Conservation (phyloP, 1,140 invertebrate genomes). For the Zaprionus davidi region DNA sequence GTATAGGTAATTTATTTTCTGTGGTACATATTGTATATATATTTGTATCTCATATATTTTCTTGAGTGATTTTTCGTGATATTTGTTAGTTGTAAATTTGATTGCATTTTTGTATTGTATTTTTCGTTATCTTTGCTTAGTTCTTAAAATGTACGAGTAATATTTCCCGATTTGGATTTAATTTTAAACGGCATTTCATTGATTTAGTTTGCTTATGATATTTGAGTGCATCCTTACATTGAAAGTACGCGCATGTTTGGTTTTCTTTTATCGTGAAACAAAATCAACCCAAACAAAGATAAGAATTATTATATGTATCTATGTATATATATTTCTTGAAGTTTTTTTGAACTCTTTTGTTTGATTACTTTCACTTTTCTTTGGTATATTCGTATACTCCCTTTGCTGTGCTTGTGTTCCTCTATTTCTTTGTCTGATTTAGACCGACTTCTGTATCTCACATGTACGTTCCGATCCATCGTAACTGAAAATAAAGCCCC, state of each 20-base stretch:
- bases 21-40: slow-evolving; percentile 43
- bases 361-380: slow-evolving; percentile 28
- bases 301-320: slow-evolving; percentile 9
- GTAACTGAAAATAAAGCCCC: slow-evolving; percentile 40
- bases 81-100: slow-evolving; percentile 66
- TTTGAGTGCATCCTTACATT: slow-evolving; percentile 50
- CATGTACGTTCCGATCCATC: slow-evolving; percentile 11
- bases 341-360: slow-evolving; percentile 27
- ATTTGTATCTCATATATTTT: slow-evolving; percentile 31
- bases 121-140: slow-evolving; percentile 42
- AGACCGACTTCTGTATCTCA: neutral
- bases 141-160: slow-evolving; percentile 4
- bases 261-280: slow-evolving; percentile 22
- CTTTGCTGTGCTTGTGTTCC: slow-evolving; percentile 28
- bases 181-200: slow-evolving; percentile 44
- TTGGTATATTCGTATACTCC: slow-evolving; percentile 34
- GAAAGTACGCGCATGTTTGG: slow-evolving; percentile 8
- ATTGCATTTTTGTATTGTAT: slow-evolving; percentile 73
- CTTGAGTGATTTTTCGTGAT: slow-evolving; percentile 47
- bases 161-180: slow-evolving; percentile 16
- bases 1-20: slow-evolving; percentile 48
- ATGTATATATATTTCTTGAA: slow-evolving; percentile 14
- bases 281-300: slow-evolving; percentile 41
- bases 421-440: slow-evolving; percentile 1
- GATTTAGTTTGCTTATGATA: slow-evolving; percentile 29